phyloP scores from a whole-genome alignment of 2,888 invertebrate species.

The Lacanobia oleracea region DNA sequence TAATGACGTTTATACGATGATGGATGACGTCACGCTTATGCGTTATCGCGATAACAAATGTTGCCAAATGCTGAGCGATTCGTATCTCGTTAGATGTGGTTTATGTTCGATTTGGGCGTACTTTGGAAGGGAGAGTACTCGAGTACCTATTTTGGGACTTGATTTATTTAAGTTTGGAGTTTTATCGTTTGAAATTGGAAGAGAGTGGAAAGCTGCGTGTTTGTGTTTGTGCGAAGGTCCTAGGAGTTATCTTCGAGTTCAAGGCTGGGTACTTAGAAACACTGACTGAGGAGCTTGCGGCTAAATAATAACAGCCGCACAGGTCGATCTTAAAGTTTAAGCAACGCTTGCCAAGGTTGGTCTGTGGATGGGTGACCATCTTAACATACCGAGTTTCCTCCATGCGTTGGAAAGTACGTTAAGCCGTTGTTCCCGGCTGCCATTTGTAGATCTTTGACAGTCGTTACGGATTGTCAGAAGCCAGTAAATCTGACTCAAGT shows the following conservation, averaged over 20 bases:
- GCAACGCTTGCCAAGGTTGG: no score
- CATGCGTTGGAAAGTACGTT: no score
- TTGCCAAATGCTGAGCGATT: conserved; percentile 55
- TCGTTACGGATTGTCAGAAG: no score
- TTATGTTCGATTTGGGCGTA: conserved; percentile 47
- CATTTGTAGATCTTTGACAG: no score
- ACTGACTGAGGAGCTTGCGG: no score
- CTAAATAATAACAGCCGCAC: no score
- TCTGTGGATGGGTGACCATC: no score
- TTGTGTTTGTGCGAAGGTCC: not conserved
- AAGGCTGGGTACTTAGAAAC: no score
- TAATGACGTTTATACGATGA: conserved; percentile 65
- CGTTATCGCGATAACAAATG: conserved; percentile 63
- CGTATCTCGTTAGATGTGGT: conserved; percentile 59
- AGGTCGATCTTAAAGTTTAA: no score
- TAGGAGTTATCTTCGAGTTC: not conserved
- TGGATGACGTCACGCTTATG: conserved; percentile 63
- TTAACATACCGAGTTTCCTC: no score
- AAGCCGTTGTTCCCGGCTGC: no score
- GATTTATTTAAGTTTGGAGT: conserved; percentile 29
- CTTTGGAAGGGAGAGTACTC: conserved; percentile 11
- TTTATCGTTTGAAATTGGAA: conserved; percentile 10
- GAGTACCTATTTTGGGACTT: conserved; percentile 15
- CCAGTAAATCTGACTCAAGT: no score
- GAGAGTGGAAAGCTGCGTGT: not conserved